These are phyloP conservation scores for Pollenia griseotomentosa DNA, from an alignment of 2,888 invertebrate species.

Conservation along the genomic window DNA sequence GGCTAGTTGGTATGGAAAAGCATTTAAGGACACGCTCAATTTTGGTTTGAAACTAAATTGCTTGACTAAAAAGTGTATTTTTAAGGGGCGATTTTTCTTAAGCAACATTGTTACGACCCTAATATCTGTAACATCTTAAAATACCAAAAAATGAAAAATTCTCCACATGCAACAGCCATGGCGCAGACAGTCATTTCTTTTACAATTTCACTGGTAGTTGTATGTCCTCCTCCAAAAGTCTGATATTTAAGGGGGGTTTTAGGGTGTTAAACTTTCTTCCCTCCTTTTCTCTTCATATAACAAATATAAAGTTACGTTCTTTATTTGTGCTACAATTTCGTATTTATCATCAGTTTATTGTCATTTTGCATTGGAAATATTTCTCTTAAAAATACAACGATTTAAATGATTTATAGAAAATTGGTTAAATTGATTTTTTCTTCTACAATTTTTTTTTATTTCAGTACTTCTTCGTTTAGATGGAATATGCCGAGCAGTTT, in stretches of 20 bases:
- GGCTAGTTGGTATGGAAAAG: too few species aligned
- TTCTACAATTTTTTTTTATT: not conserved
- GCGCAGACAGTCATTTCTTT: slow-evolving; percentile 47
- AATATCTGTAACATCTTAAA: not conserved
- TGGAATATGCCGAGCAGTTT: slow-evolving; percentile 31
- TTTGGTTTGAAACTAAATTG: too few species aligned
- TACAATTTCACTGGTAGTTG: slow-evolving; percentile 41
- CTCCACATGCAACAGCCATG: slow-evolving; percentile 22
- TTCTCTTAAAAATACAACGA: slow-evolving; percentile 28
- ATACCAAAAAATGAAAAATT: slow-evolving; percentile 2
- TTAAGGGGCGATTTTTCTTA: not conserved
- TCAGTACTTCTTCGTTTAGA: slow-evolving; percentile 28
- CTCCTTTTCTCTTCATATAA: not conserved
- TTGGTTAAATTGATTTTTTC: slow-evolving; percentile 56
- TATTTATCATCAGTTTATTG: slow-evolving; percentile 58
- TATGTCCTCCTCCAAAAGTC: not conserved
- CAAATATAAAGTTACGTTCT: not conserved
- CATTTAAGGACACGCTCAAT: too few species aligned
- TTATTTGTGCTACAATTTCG: slow-evolving; percentile 5
- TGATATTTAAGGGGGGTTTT: slow-evolving; percentile 1
- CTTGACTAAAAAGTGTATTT: too few species aligned
- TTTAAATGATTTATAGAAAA: slow-evolving; percentile 68
- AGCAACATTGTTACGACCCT: not conserved
- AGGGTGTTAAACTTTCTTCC: not conserved
- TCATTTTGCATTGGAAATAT: slow-evolving; percentile 47